Base-by-base conservation (phyloP, 2,113 vertebrate species). In the Ivindomyrus marchei region DNA sequence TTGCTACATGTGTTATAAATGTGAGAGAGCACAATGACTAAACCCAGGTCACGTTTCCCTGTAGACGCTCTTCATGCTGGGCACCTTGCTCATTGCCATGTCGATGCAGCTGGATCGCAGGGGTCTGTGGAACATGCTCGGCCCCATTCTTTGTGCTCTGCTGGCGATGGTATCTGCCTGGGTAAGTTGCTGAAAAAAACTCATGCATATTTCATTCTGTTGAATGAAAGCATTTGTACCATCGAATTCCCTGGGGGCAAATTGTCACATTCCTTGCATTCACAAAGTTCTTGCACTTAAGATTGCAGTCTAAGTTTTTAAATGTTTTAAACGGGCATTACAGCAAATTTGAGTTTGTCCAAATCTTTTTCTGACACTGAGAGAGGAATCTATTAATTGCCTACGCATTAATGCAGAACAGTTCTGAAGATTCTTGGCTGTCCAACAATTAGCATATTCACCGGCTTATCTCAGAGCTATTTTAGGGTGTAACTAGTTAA, bases 91-190 rank as follows among this genome's bases (percentile, higher is more conserved):
- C 89, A 97, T 99, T 46, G 98, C 98, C 92, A 98, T 99, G 98
- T 98, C 97, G 10, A 95, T 99, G 96, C 97, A 99, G 91, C 95
- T 99, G 94, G 97, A 99, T 94, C 98, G 98, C 70, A 96, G 96
- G 89, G 98, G 97, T 4, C 94, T 98, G 90, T 99, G 98, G 98
- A 99, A 99, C 94, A 95, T 97, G 94, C 94, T 99, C 94, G 98
- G 97, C n/a, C 98, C 98, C 5, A 95, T 98, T 89, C 95, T 99
- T 53, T 96, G 97, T 62, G 97, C 98, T 80, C 93, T 98, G 0
- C 0, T 96, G 53, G 89, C 97, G 92, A 97, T 99, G 97, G 93
- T 96, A 21, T 89, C 93, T n/a, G 93, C 96, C 0, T 99, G 98
- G 98, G 98, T 99, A 95, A 96, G 97, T 93, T 45, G 27, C 45